phyloP scores from a whole-genome alignment of 2,797 vertebrate species.

The Malurus leucopterus region DNA sequence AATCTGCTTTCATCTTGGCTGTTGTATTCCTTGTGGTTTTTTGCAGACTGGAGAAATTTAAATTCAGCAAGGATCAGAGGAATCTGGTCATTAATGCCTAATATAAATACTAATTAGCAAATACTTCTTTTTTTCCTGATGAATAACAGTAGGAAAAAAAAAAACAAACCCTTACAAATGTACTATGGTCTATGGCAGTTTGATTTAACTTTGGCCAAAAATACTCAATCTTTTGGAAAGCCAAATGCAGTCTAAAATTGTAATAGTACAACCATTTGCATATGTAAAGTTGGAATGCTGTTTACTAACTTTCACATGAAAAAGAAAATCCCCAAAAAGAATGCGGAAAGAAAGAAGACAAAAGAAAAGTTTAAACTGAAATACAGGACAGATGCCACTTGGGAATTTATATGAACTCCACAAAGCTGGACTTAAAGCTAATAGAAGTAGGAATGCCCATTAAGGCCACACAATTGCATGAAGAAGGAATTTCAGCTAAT shows the following conservation, averaged over 20 bases:
- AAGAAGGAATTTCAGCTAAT: not conserved
- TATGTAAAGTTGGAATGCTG: not conserved
- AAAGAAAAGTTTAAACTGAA: not conserved
- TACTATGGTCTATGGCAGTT: not conserved
- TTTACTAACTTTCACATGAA: not conserved
- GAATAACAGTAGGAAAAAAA: not conserved
- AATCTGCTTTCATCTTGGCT: slow-evolving; percentile 18
- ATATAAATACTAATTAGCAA: not conserved
- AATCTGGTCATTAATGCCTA: not conserved
- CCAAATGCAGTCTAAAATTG: not conserved
- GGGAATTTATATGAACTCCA: not conserved
- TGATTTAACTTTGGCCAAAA: not conserved
- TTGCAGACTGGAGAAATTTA: not conserved
- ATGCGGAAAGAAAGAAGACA: not conserved
- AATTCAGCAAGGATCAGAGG: not conserved
- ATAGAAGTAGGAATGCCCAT: not conserved
- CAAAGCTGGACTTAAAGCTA: not conserved
- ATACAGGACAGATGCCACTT: not conserved
- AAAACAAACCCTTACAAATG: not conserved
- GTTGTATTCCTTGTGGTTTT: not conserved
- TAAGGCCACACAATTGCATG: not conserved
- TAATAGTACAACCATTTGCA: not conserved
- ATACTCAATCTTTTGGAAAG: not conserved
- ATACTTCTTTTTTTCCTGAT: not conserved
- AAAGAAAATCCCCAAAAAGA: not conserved